Evolutionary conservation across 2,797 vertebrate genomes (phyloP).

Genomic region (Cottoperca gobio): DNA sequence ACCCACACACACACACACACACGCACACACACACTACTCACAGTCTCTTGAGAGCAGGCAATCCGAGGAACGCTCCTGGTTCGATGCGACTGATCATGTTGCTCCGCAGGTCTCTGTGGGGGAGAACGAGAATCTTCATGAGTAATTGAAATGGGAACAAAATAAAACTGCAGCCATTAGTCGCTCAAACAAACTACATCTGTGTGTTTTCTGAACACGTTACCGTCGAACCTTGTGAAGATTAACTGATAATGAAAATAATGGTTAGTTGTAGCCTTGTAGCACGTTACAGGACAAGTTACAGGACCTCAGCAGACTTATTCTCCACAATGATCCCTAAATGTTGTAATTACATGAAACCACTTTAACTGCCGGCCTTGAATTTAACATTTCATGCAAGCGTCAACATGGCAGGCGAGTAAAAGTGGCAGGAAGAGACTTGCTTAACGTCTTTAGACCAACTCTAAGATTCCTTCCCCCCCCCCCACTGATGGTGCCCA

Average conservation of each 20-base stretch:
- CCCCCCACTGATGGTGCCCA: conserved; percentile 16
- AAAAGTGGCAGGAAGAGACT: neutral
- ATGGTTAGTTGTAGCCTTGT: neutral
- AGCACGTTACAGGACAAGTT: neutral
- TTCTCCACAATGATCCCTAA: neutral
- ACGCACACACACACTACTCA: conserved; percentile 84
- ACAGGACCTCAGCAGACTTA: neutral
- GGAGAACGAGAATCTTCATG: neutral
- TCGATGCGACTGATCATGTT: conserved; percentile 95
- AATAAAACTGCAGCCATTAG: neutral
- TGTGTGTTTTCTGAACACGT: neutral
- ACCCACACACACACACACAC: conserved; percentile 12
- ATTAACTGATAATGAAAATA: neutral
- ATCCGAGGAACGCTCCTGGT: conserved; percentile 93
- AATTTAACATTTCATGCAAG: conserved; percentile 9
- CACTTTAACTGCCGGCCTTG: neutral
- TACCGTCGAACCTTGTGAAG: too few species aligned
- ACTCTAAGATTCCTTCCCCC: too few species aligned
- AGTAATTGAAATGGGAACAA: conserved; percentile 16
- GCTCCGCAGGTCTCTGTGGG: conserved; percentile 93
- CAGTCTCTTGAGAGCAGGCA: conserved; percentile 93
- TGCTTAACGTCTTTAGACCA: neutral
- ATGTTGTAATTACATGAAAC: neutral
- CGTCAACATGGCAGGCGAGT: neutral
- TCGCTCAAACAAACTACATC: neutral